These are phyloP conservation scores for Cheilosia vulpina DNA, from an alignment of 2,888 invertebrate genomes.

Conservation along the genomic window DNA sequence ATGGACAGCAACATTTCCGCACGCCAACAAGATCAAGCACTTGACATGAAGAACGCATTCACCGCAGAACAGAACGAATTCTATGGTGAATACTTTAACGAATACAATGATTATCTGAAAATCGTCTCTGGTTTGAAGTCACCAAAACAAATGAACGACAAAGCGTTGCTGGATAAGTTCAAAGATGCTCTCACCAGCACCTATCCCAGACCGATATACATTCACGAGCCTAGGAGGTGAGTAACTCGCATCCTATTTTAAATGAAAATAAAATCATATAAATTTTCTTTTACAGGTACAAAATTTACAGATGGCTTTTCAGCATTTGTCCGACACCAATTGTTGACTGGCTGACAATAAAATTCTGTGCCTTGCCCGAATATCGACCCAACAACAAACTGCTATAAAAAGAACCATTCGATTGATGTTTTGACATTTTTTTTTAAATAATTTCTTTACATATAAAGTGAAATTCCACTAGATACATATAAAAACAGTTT, in stretches of 20 bases:
- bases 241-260: background rate
- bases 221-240: slow-evolving; percentile 87
- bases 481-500: slow-evolving; percentile 71
- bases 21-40: slow-evolving; percentile 86
- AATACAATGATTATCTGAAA: slow-evolving; percentile 86
- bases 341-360: slow-evolving; percentile 86
- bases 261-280: background rate
- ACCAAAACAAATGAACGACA: slow-evolving; percentile 85
- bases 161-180: slow-evolving; percentile 86
- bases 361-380: slow-evolving; percentile 87
- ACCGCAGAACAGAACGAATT: slow-evolving; percentile 86
- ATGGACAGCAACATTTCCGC: slow-evolving; percentile 88
- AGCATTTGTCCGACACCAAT: slow-evolving; percentile 85
- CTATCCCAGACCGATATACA: slow-evolving; percentile 87
- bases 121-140: slow-evolving; percentile 83
- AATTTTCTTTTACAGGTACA: slow-evolving; percentile 81
- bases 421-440: slow-evolving; percentile 1
- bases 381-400: slow-evolving; percentile 74
- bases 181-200: slow-evolving; percentile 86
- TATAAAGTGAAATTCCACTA: slow-evolving; percentile 61
- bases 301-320: slow-evolving; percentile 87
- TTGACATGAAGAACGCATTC: slow-evolving; percentile 87
- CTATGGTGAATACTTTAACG: slow-evolving; percentile 88
- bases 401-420: slow-evolving; percentile 3
- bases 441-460: slow-evolving; percentile 47